Evolutionary conservation across 2,797 vertebrate species (phyloP).

Genomic region (Clarias laeviceps): DNA sequence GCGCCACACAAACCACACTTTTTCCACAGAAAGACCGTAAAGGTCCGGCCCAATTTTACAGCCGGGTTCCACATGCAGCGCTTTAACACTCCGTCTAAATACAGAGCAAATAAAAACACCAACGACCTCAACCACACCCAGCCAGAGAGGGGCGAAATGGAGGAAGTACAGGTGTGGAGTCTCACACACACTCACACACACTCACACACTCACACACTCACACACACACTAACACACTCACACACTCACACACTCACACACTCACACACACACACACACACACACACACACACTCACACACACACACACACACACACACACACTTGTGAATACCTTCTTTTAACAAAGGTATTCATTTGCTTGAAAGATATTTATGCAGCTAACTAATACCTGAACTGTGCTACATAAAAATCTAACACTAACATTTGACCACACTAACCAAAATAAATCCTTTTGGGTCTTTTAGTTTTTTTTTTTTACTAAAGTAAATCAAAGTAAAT

Average conservation of each 20-base stretch:
- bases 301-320: neutral
- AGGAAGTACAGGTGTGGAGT: too few relatives aligned
- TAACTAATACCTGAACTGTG: neutral
- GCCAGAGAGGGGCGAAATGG: too few relatives aligned
- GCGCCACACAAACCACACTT: neutral
- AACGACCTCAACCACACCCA: neutral
- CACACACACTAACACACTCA: too few relatives aligned
- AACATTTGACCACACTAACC: neutral
- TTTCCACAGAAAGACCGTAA: neutral
- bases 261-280: neutral
- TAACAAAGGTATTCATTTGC: too few relatives aligned
- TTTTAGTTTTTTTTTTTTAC: neutral
- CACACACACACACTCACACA: neutral
- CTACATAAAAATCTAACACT: neutral
- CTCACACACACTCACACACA: too few relatives aligned
- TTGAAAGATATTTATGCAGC: neutral
- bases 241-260: too few relatives aligned
- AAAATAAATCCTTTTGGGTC: neutral
- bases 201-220: too few relatives aligned
- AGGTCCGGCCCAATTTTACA: slow-evolving; percentile 24
- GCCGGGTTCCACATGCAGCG: neutral
- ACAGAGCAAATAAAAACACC: neutral
- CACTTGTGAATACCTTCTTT: too few relatives aligned
- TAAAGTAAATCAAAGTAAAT: neutral
- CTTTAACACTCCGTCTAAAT: neutral